Evolutionary conservation across 2,797 vertebrate genomes (phyloP).

Genomic region (Diplodus sargus): DNA sequence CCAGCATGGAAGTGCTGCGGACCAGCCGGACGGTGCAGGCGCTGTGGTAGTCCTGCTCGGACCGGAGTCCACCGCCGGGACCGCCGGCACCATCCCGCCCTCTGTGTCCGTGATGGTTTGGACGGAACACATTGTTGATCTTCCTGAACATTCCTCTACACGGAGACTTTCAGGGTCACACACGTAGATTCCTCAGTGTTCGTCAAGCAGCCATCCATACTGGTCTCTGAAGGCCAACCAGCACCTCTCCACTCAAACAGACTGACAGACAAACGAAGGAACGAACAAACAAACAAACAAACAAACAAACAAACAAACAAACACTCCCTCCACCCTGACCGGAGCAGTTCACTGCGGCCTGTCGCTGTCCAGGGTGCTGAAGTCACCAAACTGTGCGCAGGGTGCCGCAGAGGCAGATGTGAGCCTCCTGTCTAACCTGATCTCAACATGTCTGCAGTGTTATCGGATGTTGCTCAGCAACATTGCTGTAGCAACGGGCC

Average conservation of each 20-base stretch:
- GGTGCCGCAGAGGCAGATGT: conserved; percentile 22
- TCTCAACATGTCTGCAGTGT: conserved; percentile 53
- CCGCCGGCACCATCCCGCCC: conserved; percentile 39
- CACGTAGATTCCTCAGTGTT: neutral
- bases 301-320: neutral
- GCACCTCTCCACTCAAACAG: neutral
- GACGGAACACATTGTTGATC: conserved; percentile 91
- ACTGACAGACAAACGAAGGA: neutral
- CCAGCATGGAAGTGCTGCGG: conserved; percentile 95
- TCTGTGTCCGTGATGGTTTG: conserved; percentile 81
- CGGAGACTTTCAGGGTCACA: conserved; percentile 32
- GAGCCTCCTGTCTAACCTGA: conserved; percentile 54
- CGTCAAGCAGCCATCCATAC: conserved; percentile 35
- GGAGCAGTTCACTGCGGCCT: neutral
- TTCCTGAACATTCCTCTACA: conserved; percentile 91
- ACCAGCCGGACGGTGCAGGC: conserved; percentile 89
- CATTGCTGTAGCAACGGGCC: conserved; percentile 73
- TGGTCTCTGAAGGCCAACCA: neutral
- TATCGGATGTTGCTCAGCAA: conserved; percentile 72
- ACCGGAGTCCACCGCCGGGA: conserved; percentile 35
- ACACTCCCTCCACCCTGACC: neutral
- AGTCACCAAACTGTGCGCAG: conserved; percentile 30
- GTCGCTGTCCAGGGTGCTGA: conserved; percentile 85
- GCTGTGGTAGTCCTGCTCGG: conserved; percentile 79
- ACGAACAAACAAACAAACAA: neutral